Percentiles rank a stretch among this genome's conserved stretches.
Conservation (phyloP, 2,888 invertebrate genomes). For the Drosophila nigritarsus region DNA sequence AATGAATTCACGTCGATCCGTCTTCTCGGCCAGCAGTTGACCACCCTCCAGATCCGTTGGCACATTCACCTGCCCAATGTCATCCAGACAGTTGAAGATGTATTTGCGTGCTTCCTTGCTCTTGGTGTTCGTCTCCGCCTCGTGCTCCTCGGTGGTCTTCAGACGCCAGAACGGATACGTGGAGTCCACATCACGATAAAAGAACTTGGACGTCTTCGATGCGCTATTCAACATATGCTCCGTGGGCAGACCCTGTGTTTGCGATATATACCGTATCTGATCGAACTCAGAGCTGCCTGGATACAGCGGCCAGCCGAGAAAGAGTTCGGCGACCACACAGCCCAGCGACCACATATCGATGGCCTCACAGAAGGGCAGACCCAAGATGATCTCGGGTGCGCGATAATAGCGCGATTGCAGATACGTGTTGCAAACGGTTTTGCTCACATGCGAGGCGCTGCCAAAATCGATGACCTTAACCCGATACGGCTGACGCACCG, state of each 20-base stretch:
- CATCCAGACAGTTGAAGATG: conserved; percentile 99
- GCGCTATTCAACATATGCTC: conserved; percentile 99
- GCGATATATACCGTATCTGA: conserved; percentile 96
- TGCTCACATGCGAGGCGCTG: conserved; percentile 99
- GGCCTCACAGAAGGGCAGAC: conserved; percentile 99
- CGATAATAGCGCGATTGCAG: conserved; percentile 99
- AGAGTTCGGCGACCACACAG: conserved; percentile 99
- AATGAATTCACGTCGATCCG: conserved; percentile 98
- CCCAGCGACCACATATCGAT: conserved; percentile 99
- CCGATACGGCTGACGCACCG: conserved; percentile 97
- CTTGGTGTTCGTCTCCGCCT: conserved; percentile 98
- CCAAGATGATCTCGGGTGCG: conserved; percentile 98
- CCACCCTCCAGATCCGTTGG: conserved; percentile 99
- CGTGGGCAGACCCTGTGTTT: conserved; percentile 98
- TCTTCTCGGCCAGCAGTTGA: conserved; percentile 97
- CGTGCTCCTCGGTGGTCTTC: conserved; percentile 99
- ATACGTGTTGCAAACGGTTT: conserved; percentile 99
- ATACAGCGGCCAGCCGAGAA: conserved; percentile 99
- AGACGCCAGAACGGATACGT: conserved; percentile 94
- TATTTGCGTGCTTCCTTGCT: conserved; percentile 99
- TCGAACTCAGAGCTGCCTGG: conserved; percentile 99
- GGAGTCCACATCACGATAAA: conserved; percentile 97
- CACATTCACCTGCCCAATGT: conserved; percentile 98
- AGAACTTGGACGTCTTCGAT: conserved; percentile 99
- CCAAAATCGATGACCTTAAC: conserved; percentile 99